phyloP scores from a whole-genome alignment of 2,113 vertebrate species.

The Pristiophorus japonicus region DNA sequence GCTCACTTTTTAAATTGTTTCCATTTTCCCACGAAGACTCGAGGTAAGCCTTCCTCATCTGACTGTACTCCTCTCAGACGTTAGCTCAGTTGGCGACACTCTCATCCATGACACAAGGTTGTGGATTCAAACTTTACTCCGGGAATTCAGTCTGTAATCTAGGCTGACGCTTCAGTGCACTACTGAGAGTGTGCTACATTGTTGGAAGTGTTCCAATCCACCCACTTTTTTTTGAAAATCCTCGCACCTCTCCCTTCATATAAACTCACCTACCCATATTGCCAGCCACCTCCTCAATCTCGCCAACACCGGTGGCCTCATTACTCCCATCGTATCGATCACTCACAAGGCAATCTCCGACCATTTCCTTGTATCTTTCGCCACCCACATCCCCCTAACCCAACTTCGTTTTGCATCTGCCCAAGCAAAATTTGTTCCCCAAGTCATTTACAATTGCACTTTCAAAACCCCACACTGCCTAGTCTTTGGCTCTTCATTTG shows the following conservation, averaged over 20 bases:
- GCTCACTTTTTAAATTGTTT: not conserved
- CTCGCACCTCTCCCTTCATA: not conserved
- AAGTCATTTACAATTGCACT: not conserved
- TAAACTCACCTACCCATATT: not conserved
- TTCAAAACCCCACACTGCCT: not conserved
- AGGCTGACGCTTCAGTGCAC: not conserved
- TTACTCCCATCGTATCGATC: not conserved
- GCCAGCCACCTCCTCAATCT: not conserved
- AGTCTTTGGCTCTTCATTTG: too few species aligned
- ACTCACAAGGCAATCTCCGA: not conserved
- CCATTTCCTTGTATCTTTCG: not conserved
- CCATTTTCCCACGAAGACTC: not conserved
- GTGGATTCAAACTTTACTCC: not conserved
- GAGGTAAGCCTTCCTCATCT: not conserved
- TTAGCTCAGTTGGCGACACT: not conserved
- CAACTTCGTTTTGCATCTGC: not conserved
- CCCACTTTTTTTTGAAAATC: not conserved
- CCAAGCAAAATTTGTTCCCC: not conserved
- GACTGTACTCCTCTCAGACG: not conserved
- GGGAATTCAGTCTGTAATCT: not conserved
- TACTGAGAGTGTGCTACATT: not conserved
- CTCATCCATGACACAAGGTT: not conserved
- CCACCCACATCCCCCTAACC: not conserved
- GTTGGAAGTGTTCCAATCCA: too few species aligned
- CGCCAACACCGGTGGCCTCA: too few species aligned